Evolutionary conservation across 2,797 vertebrate species (phyloP).

Genomic region (Lemur catta): DNA sequence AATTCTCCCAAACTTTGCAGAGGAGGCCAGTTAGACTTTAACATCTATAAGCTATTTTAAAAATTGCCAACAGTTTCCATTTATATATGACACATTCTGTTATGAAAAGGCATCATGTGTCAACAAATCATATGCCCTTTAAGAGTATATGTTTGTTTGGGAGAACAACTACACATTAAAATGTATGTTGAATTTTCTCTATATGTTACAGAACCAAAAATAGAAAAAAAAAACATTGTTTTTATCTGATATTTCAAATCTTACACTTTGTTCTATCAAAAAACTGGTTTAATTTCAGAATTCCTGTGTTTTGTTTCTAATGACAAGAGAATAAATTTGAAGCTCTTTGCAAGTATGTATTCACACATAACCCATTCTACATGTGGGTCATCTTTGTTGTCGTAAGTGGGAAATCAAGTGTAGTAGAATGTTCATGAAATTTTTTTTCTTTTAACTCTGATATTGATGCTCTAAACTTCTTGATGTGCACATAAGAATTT

Average conservation of each 20-base stretch:
- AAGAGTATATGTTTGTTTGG: not conserved
- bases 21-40: not conserved
- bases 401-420: slow-evolving; percentile 27
- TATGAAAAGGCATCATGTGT: slow-evolving; percentile 3
- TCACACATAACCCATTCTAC: not conserved
- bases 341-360: not conserved
- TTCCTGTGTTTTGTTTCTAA: not conserved
- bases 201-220: slow-evolving; percentile 1
- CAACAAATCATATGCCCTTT: not conserved
- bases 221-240: not conserved
- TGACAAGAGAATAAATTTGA: not conserved
- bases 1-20: not conserved
- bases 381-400: not conserved
- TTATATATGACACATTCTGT: not conserved
- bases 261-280: not conserved
- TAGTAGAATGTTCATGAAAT: not conserved
- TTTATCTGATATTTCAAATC: slow-evolving; percentile 32
- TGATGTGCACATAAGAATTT: not conserved
- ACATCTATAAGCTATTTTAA: not conserved
- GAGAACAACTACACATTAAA: slow-evolving; percentile 12
- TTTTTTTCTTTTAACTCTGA: slow-evolving; percentile 33
- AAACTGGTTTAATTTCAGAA: slow-evolving; percentile 47
- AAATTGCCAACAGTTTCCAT: not conserved
- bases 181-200: not conserved
- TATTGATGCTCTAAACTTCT: not conserved